Percentiles rank a stretch among this genome's conserved stretches.
These are phyloP conservation scores for Centropyge bicolor DNA, from an alignment of 2,797 vertebrate species.

Conservation along the genomic window DNA sequence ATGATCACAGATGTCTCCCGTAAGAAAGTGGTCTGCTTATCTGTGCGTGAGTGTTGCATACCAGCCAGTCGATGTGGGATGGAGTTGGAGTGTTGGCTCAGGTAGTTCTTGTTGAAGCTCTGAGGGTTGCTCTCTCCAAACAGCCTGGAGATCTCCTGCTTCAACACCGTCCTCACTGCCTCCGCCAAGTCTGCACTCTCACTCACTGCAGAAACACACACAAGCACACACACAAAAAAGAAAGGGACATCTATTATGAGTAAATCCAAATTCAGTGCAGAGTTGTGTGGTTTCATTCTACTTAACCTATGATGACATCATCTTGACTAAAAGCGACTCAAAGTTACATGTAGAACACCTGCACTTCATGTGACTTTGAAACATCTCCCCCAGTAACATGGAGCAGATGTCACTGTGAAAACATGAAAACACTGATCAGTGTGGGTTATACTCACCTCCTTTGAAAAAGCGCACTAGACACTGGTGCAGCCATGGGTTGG, in stretches of 20 bases:
- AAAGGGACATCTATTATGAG: too few relatives aligned
- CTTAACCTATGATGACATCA: too few relatives aligned
- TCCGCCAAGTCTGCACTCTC: conserved; percentile 91
- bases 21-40: too few relatives aligned
- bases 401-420: neutral
- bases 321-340: neutral
- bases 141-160: conserved; percentile 94
- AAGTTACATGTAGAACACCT: neutral
- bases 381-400: too few relatives aligned
- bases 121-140: conserved; percentile 94
- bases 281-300: neutral
- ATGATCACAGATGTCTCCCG: neutral
- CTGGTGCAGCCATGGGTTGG: conserved; percentile 95
- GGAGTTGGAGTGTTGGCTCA: conserved; percentile 93
- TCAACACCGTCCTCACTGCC: conserved; percentile 92
- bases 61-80: conserved; percentile 95
- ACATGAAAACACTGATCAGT: neutral
- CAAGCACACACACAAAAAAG: neutral
- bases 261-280: neutral
- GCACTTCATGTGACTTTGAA: too few relatives aligned
- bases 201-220: conserved; percentile 80
- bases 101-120: conserved; percentile 94
- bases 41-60: conserved; percentile 60
- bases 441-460: conserved; percentile 82
- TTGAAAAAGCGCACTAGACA: conserved; percentile 95